Evolutionary conservation across 2,797 vertebrate species (phyloP).

Genomic region (Botia kubotai): DNA sequence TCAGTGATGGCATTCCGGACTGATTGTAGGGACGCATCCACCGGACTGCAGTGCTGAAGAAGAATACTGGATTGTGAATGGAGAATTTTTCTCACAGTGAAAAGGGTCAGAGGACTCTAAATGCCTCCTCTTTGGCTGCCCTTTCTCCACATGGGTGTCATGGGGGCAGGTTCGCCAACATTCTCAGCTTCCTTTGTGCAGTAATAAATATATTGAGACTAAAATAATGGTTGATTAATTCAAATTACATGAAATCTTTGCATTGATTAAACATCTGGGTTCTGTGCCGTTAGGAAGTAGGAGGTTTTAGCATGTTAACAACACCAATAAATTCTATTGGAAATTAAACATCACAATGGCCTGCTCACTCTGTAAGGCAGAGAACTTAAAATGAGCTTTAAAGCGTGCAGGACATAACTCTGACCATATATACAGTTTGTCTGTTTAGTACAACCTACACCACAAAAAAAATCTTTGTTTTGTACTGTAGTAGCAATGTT

Average conservation of each 20-base stretch:
- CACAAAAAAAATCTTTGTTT: too few relatives aligned
- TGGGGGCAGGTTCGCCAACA: conserved; percentile 73
- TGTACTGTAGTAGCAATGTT: too few relatives aligned
- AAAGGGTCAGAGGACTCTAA: conserved; percentile 72
- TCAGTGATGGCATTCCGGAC: conserved; percentile 80
- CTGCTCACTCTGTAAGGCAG: not conserved
- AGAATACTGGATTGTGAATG: conserved; percentile 74
- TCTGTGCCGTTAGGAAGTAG: not conserved
- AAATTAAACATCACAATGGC: not conserved
- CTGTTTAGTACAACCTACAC: not conserved
- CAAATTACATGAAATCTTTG: conserved; percentile 56
- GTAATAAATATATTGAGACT: conserved; percentile 56
- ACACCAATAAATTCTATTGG: not conserved
- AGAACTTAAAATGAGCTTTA: not conserved
- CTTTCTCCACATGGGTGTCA: conserved; percentile 70
- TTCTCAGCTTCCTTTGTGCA: conserved; percentile 70
- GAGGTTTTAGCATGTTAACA: not conserved
- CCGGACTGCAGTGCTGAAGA: conserved; percentile 65
- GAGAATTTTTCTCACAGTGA: conserved; percentile 85
- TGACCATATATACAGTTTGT: not conserved
- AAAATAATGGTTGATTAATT: conserved; percentile 61
- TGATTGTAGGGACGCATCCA: conserved; percentile 70
- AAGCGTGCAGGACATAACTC: too few relatives aligned
- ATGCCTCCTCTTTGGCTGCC: conserved; percentile 72
- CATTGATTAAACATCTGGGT: not conserved